A percentile compares a stretch with the other conserved stretches of the same genome.
Evolutionary conservation across 2,797 vertebrate species (phyloP).

Genomic region (Leptoclinus maculatus): DNA sequence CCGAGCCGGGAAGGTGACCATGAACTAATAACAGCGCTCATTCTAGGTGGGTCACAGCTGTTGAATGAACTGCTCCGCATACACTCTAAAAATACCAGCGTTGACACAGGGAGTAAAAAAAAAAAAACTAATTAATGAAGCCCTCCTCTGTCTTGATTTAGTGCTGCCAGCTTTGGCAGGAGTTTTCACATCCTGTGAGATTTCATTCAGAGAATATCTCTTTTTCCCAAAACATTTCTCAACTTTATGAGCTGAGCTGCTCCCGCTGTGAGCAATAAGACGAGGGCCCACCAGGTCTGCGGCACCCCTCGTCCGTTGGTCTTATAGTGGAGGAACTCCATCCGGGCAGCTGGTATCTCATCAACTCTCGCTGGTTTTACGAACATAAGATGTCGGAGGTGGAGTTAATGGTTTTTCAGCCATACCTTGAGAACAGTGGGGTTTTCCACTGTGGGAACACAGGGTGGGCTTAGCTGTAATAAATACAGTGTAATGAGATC

Average conservation of each 20-base stretch:
- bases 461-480: conserved; percentile 62
- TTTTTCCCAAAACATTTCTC: conserved; percentile 35
- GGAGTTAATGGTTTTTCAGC: conserved; percentile 68
- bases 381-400: conserved; percentile 36
- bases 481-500: conserved; percentile 75
- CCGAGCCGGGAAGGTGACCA: conserved; percentile 73
- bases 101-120: conserved; percentile 53
- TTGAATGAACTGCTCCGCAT: conserved; percentile 69
- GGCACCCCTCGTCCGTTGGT: conserved; percentile 15
- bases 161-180: conserved; percentile 30
- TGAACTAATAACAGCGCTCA: conserved; percentile 77
- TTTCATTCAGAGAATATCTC: conserved; percentile 53
- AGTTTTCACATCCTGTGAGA: conserved; percentile 57
- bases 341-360: conserved; percentile 51
- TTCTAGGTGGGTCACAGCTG: conserved; percentile 83
- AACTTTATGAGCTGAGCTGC: conserved; percentile 48
- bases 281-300: conserved; percentile 35
- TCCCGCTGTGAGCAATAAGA: conserved; percentile 59
- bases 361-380: conserved; percentile 46
- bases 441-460: conserved; percentile 70
- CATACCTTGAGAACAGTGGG: conserved; percentile 54
- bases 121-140: conserved; percentile 75
- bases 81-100: conserved; percentile 75
- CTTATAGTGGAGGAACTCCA: conserved; percentile 30
- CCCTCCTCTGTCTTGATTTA: conserved; percentile 60